These are phyloP conservation scores for Seriola aureovittata DNA, from an alignment of 2,113 vertebrate species.

Conservation along the genomic window DNA sequence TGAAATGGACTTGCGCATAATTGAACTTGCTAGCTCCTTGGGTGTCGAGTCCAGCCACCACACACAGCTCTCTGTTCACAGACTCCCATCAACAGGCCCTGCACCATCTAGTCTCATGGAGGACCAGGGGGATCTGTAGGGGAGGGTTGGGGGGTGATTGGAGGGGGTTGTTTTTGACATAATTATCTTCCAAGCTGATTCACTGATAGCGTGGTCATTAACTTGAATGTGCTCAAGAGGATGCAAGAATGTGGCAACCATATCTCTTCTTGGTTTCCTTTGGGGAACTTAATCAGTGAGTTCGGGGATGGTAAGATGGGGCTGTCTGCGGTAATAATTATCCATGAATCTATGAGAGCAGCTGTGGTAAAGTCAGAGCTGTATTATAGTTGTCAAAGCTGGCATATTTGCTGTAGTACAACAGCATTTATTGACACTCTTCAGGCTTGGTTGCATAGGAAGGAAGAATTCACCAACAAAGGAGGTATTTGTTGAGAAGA, in stretches of 20 bases:
- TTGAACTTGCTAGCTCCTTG: constrained; percentile 30
- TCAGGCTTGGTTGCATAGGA: neutral
- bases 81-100: neutral
- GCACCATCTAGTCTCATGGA: constrained; percentile 3
- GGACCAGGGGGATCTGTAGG: constrained; percentile 16
- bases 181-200: constrained; percentile 59
- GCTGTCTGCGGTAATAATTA: constrained; percentile 17
- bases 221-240: constrained; percentile 33
- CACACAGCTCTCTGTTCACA: constrained; percentile 8
- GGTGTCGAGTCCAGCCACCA: neutral
- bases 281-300: constrained; percentile 33
- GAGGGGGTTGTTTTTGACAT: constrained; percentile 28
- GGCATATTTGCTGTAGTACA: neutral
- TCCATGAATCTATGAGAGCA: constrained; percentile 6
- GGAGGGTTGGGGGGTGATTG: neutral
- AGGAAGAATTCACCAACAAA: neutral
- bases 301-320: neutral
- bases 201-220: constrained; percentile 47
- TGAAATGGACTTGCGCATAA: constrained; percentile 25
- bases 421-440: neutral
- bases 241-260: constrained; percentile 15
- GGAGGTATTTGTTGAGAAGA: neutral
- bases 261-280: constrained; percentile 39
- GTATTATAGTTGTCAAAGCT: neutral
- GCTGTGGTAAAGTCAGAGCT: constrained; percentile 6